phyloP scores from a whole-genome alignment of 2,888 invertebrate species.

The Epirrita christyi region DNA sequence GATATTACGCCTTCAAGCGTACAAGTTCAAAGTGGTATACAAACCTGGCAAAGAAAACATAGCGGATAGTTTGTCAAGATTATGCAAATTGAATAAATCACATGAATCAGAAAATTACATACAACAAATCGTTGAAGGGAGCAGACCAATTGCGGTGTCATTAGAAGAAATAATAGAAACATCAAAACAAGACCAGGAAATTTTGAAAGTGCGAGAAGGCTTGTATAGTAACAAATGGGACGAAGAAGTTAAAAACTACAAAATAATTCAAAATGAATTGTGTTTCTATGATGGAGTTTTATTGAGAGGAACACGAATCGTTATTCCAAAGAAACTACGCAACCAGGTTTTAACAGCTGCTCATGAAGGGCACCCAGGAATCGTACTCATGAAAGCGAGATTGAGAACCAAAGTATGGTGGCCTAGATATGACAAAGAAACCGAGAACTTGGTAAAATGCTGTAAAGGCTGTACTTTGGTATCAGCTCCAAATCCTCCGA shows the following conservation, averaged over 20 bases:
- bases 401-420: constrained; percentile 58
- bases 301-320: constrained; percentile 35
- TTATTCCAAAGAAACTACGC: constrained; percentile 32
- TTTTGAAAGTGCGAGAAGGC: constrained; percentile 18
- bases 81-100: constrained; percentile 13
- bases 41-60: constrained; percentile 45
- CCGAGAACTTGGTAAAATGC: constrained; percentile 24
- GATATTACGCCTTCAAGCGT: constrained; percentile 41
- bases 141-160: constrained; percentile 14
- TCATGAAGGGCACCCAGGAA: constrained; percentile 55
- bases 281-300: constrained; percentile 44
- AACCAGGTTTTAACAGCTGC: constrained; percentile 31
- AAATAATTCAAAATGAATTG: constrained; percentile 45
- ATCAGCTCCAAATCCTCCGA: constrained; percentile 30
- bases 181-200: too few relatives aligned
- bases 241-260: constrained; percentile 32
- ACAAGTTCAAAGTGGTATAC: constrained; percentile 32
- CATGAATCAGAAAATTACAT: background rate
- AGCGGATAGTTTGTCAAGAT: constrained; percentile 42
- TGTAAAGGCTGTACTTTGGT: constrained; percentile 40
- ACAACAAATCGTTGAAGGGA: constrained; percentile 25
- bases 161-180: too few relatives aligned
- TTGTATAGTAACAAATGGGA: constrained; percentile 34
- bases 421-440: constrained; percentile 50
- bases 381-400: constrained; percentile 51